Evolutionary conservation across 2,797 vertebrate species (phyloP), one percentile per base, ranked within the genome.

Genomic region (Agapornis canus): DNA sequence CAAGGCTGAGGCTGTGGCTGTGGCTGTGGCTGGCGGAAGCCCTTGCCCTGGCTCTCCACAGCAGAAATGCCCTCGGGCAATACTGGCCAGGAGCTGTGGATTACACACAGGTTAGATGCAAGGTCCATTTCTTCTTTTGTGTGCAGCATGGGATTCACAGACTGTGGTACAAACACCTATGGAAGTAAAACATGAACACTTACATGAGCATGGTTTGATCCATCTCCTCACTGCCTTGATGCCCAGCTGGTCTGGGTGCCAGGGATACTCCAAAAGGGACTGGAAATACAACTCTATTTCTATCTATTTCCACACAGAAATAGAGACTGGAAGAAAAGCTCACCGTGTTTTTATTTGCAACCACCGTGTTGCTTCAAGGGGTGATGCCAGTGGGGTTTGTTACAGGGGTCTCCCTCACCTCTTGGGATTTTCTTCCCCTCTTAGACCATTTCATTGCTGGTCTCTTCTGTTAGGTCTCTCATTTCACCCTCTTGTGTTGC

Each of bases 31-130:
- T 70, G 51, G 31, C 59, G 64, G 29, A 7, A 69, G 48, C 17
- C 31, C 17, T 40, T 60, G 31, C 27, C 17, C 40, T 70, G 45
- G 39, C 5, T 81, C 19, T 75, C 27, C n/a, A 19, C 35, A 18
- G 5, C 2, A 2, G 61, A 81, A 85, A 60, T 32, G 23, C 12
- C 37, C n/a, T 65, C 0, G 0, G 31, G 14, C 49, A 71, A 6
- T 2, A 48, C 49, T 26, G 20, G 16, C 11, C 49, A 56, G 49
- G 12, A 75, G 23, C n/a, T 26, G 18, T 47, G 54, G 11, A 35
- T 65, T 82, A 89, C 35, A 8, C 17, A 11, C 11, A 61, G 45
- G 4, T 48, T 19, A 4, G 40, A 13, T 20, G 5, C 0, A 0
- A 64, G 8, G 15, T 45, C 16, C 5, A 6, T 49, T 85, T 72